These are phyloP conservation scores for Labroides dimidiatus DNA, from an alignment of 2,797 vertebrate genomes.

Conservation along the genomic window DNA sequence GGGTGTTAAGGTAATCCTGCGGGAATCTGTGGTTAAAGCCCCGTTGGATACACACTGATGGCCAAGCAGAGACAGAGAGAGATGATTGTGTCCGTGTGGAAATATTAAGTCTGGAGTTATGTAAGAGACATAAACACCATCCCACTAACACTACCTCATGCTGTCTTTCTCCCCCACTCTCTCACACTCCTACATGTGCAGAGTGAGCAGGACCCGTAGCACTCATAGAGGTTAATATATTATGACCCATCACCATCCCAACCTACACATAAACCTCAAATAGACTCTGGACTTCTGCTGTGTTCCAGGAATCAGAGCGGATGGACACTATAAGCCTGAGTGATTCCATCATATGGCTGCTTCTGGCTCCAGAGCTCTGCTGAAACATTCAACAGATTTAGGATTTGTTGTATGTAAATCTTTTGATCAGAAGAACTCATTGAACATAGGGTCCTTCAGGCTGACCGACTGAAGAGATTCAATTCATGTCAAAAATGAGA, in stretches of 20 bases:
- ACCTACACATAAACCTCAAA: constrained; percentile 61
- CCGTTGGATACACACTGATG: constrained; percentile 27
- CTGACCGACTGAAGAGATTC: not conserved
- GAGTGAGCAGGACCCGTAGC: constrained; percentile 46
- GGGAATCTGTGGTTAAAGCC: constrained; percentile 58
- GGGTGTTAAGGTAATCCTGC: constrained; percentile 57
- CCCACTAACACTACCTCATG: constrained; percentile 36
- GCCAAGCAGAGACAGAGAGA: constrained; percentile 25
- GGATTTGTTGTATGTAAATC: not conserved
- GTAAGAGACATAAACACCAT: constrained; percentile 54
- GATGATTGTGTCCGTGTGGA: constrained; percentile 33
- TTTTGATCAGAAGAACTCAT: not conserved
- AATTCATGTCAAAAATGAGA: not conserved
- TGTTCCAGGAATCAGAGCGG: constrained; percentile 22
- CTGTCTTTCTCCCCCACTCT: constrained; percentile 18
- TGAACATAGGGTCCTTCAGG: not conserved
- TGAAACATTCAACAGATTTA: not conserved
- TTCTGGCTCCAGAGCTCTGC: constrained; percentile 4
- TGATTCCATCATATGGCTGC: not conserved
- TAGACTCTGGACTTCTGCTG: constrained; percentile 44
- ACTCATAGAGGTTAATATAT: constrained; percentile 67
- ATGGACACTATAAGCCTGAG: not conserved
- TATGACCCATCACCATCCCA: constrained; percentile 50
- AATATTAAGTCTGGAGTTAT: constrained; percentile 62
- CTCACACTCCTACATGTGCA: constrained; percentile 58